phyloP scores from a whole-genome alignment of 2,888 invertebrate species.

The Rotaria magnacalcarata region DNA sequence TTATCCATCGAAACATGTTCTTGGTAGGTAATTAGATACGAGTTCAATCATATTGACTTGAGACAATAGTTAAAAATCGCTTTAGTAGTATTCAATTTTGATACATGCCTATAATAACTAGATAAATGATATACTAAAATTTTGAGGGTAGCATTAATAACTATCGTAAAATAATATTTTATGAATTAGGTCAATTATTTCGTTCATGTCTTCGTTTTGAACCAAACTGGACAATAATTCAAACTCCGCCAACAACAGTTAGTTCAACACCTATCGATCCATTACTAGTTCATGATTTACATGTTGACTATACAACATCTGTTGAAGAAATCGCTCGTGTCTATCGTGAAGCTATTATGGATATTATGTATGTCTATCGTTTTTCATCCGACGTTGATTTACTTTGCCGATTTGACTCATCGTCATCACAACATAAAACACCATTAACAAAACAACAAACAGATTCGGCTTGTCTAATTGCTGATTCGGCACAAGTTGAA shows the following conservation, averaged over 20 bases:
- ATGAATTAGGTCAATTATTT: constrained; percentile 25
- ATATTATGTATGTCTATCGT: constrained; percentile 30
- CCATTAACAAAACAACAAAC: background rate
- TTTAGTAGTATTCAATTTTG: too few relatives aligned
- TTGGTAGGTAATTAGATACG: background rate
- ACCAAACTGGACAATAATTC: background rate
- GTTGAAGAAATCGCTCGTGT: background rate
- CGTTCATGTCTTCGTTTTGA: constrained; percentile 21
- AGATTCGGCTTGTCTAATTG: background rate
- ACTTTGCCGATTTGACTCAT: constrained; percentile 31
- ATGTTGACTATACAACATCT: background rate
- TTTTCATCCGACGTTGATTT: constrained; percentile 20
- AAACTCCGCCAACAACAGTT: background rate
- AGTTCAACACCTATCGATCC: background rate
- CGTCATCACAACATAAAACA: background rate
- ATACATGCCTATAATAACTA: too few relatives aligned
- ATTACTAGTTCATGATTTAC: constrained; percentile 6
- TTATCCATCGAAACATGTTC: constrained; percentile 28
- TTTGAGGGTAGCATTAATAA: too few relatives aligned
- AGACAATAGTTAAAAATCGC: too few relatives aligned
- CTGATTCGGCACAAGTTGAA: constrained; percentile 25
- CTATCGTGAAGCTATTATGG: constrained; percentile 26
- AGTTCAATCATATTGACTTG: background rate
- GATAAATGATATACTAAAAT: too few relatives aligned
- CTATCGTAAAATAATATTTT: too few relatives aligned